Evolutionary conservation across 2,797 vertebrate species (phyloP).

Genomic region (Sparidentex hasta): DNA sequence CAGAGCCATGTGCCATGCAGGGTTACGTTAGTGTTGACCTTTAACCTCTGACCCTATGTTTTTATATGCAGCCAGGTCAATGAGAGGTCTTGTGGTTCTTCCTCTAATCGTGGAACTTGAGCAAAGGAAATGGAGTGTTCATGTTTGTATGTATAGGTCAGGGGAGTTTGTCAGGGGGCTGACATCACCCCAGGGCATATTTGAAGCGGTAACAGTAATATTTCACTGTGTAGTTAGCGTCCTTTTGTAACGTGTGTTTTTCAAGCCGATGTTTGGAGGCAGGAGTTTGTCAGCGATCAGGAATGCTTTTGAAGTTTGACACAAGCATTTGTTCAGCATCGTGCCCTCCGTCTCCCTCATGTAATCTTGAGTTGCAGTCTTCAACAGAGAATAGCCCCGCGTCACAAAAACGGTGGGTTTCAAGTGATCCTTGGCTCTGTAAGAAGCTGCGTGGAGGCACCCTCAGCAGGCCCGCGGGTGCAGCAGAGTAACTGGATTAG

Average conservation of each 20-base stretch:
- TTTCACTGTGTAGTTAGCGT: constrained; percentile 40
- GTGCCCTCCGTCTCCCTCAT: constrained; percentile 51
- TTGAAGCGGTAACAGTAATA: constrained; percentile 44
- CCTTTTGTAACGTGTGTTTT: constrained; percentile 44
- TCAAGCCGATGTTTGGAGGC: constrained; percentile 47
- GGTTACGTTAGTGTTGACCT: constrained; percentile 27
- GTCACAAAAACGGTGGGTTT: constrained; percentile 29
- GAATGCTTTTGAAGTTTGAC: constrained; percentile 85
- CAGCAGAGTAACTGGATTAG: constrained; percentile 52
- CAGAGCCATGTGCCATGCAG: neutral
- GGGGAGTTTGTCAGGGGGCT: constrained; percentile 24
- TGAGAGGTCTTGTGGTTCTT: neutral
- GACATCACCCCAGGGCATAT: constrained; percentile 33
- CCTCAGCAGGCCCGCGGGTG: constrained; percentile 31
- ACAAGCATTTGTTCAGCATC: constrained; percentile 64
- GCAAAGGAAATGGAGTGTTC: constrained; percentile 48
- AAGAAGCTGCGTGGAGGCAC: constrained; percentile 8
- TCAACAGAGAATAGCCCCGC: constrained; percentile 37
- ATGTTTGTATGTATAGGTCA: constrained; percentile 47
- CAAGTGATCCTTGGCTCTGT: constrained; percentile 54
- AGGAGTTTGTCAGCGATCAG: constrained; percentile 72
- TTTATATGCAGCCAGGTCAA: constrained; percentile 27
- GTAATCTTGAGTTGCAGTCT: constrained; percentile 39
- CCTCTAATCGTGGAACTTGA: constrained; percentile 26
- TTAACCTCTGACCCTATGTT: constrained; percentile 51